These are phyloP conservation scores for Urocolius indicus DNA, from an alignment of 2,113 vertebrate genomes.

Conservation along the genomic window DNA sequence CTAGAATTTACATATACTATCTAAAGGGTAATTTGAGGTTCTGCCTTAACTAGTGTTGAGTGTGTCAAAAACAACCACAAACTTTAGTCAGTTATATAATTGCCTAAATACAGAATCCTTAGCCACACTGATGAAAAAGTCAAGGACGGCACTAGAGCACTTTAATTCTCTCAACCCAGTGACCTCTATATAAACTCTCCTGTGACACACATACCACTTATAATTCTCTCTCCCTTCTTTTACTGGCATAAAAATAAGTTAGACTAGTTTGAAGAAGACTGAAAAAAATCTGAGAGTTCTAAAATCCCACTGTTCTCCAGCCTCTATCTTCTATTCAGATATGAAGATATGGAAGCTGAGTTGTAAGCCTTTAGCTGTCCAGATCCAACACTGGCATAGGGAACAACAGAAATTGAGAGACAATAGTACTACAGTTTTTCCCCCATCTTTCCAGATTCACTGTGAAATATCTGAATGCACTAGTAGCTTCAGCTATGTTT, in stretches of 20 bases:
- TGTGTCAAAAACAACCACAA: background rate
- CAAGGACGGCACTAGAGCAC: accelerated
- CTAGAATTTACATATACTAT: background rate
- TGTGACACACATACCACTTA: background rate
- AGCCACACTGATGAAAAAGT: background rate
- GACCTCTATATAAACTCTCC: background rate
- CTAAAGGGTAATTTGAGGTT: background rate
- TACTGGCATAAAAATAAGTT: background rate
- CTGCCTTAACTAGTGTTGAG: background rate
- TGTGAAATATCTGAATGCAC: background rate
- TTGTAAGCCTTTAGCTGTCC: background rate
- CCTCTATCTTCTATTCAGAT: background rate
- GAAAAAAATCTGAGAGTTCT: background rate
- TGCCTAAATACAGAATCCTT: background rate
- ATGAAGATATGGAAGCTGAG: background rate
- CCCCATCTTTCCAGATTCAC: background rate
- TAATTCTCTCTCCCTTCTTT: background rate
- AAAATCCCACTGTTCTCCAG: background rate
- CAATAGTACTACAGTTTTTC: background rate
- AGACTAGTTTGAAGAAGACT: background rate
- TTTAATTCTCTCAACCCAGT: background rate
- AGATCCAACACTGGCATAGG: background rate
- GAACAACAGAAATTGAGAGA: background rate
- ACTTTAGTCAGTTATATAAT: background rate
- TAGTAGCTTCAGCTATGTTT: background rate